phyloP scores from a whole-genome alignment of 2,888 invertebrate species.

The Deilephila porcellus region DNA sequence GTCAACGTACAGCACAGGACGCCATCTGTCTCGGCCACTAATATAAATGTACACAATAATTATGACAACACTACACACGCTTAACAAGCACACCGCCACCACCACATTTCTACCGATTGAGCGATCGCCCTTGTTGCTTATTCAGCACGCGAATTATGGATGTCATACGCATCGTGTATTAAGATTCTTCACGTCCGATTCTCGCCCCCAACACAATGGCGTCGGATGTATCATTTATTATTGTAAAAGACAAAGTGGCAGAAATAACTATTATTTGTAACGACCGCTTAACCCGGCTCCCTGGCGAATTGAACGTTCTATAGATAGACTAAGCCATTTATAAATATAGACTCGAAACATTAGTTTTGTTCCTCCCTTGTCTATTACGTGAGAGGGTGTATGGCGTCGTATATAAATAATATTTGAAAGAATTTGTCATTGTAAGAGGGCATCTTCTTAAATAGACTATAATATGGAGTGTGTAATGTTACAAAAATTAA shows the following conservation, averaged over 20 bases:
- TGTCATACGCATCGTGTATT: slow-evolving; percentile 35
- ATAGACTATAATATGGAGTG: not conserved
- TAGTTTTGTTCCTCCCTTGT: slow-evolving; percentile 24
- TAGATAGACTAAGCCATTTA: slow-evolving; percentile 50
- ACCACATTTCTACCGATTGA: not conserved
- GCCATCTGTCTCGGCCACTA: slow-evolving; percentile 72
- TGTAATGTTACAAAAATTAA: not conserved
- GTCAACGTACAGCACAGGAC: slow-evolving; percentile 78
- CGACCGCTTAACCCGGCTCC: slow-evolving; percentile 47
- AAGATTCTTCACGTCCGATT: slow-evolving; percentile 53
- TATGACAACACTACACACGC: slow-evolving; percentile 52
- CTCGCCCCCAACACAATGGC: slow-evolving; percentile 42
- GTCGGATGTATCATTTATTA: slow-evolving; percentile 39
- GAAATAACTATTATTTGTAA: slow-evolving; percentile 22
- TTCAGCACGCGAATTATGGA: not conserved
- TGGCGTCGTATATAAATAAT: not conserved
- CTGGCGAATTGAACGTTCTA: slow-evolving; percentile 44
- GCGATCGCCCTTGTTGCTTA: not conserved
- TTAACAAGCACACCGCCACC: not conserved
- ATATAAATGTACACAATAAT: slow-evolving; percentile 53
- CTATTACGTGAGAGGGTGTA: not conserved
- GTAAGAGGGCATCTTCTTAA: not conserved
- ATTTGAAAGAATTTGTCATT: not conserved
- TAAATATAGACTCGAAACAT: slow-evolving; percentile 37
- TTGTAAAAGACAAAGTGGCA: slow-evolving; percentile 27